Evolutionary conservation across 2,113 vertebrate genomes (phyloP).

Genomic region (Felis catus): DNA sequence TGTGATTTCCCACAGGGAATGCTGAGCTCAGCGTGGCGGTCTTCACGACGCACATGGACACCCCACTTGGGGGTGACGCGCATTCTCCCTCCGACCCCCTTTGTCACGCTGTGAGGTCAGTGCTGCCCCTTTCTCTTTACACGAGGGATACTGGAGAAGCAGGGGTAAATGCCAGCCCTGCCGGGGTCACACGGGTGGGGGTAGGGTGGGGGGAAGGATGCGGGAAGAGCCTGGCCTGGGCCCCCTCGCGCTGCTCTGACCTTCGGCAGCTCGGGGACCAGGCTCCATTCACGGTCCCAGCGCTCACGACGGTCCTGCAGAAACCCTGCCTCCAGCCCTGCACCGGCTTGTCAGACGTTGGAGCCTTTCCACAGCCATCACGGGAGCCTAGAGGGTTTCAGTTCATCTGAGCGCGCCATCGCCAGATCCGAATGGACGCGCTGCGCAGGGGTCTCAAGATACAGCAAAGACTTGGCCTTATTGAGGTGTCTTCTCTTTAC

Average conservation of each 20-base stretch:
- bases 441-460: neutral
- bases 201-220: neutral
- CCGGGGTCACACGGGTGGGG: neutral
- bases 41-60: fast-evolving
- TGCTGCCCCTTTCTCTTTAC: fast-evolving
- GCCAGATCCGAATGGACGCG: fast-evolving
- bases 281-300: neutral
- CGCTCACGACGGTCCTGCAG: fast-evolving
- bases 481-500: neutral
- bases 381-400: neutral
- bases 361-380: neutral
- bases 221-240: neutral
- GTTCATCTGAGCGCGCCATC: neutral
- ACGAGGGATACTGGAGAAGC: neutral
- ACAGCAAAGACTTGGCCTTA: neutral
- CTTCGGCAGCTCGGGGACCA: fast-evolving
- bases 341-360: fast-evolving
- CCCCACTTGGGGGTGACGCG: fast-evolving
- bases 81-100: fast-evolving
- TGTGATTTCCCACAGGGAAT: neutral
- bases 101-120: fast-evolving
- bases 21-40: fast-evolving
- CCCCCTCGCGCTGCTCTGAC: neutral
- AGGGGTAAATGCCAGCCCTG: neutral
- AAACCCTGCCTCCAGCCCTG: neutral